Base-by-base conservation (phyloP, 2,113 vertebrate genomes). In the Ginglymostoma cirratum region DNA sequence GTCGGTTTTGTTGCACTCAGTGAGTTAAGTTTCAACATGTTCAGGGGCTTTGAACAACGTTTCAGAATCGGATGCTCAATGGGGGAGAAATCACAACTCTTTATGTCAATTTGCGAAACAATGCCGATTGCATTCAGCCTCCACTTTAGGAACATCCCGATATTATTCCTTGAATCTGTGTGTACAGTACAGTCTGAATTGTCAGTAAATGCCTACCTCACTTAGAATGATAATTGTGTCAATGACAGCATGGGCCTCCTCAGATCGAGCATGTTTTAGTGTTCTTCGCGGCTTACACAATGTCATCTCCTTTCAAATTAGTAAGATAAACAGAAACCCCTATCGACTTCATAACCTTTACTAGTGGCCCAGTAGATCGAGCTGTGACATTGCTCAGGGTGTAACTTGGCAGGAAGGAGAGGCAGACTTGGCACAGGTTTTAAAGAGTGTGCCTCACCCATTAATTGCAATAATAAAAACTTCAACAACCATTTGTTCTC, bases 301-400 rank as follows among this genome's bases (percentile, higher is more conserved):
- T 90, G 52, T 34, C 14, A 90, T 55, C 61, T 90, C 87, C 87
- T 90, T 90, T 90, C 27, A 90, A 55, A 34, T 61, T 90, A 90
- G 34, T 55, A 90, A 52, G 85, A 42, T 48, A 52, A 55, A 90
- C 87, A 90, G 87, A 90, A 61, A 27, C 45, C 42, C 83, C 83
- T 27, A 10, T 52, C 0, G 85, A 87, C 85, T 61, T 24, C 30
- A 27, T 15, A 34, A 15, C 24, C 61, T 34, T 61, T 15, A 61
- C 48, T 30, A 34, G 52, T 3, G 15, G 85, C 61, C 87, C 3
- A 61, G 30, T 15, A 61, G 12, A 27, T 55, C 48, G 4, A 15
- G 27, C 52, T 61, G 87, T 55, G 87, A 90, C 52, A 15, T 61
- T 34, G 52, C 87, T 90, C 27, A 17, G 27, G 87, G 87, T 90